Evolutionary conservation across 2,888 invertebrate genomes (phyloP), one percentile per base, ranked within the genome.

Genomic region (Chloroclysta siterata): DNA sequence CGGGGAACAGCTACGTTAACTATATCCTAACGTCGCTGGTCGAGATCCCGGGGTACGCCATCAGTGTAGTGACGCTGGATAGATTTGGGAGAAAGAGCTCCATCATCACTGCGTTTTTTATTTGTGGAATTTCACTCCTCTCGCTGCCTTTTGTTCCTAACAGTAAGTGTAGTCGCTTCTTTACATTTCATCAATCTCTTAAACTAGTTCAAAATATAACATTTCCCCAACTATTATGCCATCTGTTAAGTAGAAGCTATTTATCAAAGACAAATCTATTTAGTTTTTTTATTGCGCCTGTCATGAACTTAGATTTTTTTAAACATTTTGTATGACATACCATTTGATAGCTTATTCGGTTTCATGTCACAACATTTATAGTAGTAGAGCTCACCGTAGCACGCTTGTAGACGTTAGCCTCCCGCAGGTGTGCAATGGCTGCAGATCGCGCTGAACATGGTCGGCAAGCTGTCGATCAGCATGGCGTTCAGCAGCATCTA

Each of bases 1-100:
- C 94, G 15, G 97, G 97, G 0, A 95, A 97, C 81, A 95, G 95
- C 74, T 97, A 97, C 80, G 83, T 96, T 13, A 97, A 97, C 85
- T 97, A 96, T 77, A 95, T 96, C 22, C 82, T 95, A 57, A 95
- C 95, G 0, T 91, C 94, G 0, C 77, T 95, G 50, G 94, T 95
- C 22, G 96, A 93, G 80, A 94, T 96, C 57, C 96, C 96, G 0
- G 95, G 95, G 0, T 95, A 95, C 75, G 83, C 92, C 61, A 75
- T 94, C 48, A 94, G 94, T 51, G 93, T 93, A 69, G 73, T 94
- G 48, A 87, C 95, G 2, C 88, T 95, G 51, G 94, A 95, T 72
- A 84, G 89, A 39, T 89, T 94, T 36, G 95, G 95, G 4, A 87
- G 95, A 64, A 95, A 94, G 77, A 82, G 85, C 33, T 94, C 94